phyloP scores from a whole-genome alignment of 2,888 invertebrate genomes.

The Strigamia transsilvanica region DNA sequence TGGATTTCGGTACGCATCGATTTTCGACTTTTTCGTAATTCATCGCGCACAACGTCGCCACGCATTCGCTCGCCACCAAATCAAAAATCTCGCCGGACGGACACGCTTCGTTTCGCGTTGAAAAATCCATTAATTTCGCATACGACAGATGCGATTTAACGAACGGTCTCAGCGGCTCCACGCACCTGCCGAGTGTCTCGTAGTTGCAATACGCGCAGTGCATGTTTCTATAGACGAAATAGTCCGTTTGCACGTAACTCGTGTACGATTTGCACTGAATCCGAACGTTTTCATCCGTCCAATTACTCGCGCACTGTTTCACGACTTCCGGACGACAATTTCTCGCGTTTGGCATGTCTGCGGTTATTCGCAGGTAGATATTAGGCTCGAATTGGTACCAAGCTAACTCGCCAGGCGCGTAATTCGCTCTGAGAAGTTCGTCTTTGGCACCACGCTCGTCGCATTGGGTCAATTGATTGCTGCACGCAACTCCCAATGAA shows the following conservation, averaged over 20 bases:
- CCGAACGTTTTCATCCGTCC: not conserved
- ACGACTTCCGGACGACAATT: not conserved
- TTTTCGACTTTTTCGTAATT: not conserved
- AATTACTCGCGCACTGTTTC: not conserved
- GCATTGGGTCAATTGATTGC: too few species aligned
- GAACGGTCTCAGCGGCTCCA: not conserved
- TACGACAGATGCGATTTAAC: not conserved
- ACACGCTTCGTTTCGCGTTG: not conserved
- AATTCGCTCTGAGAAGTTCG: not conserved
- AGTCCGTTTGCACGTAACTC: not conserved
- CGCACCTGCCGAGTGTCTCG: not conserved
- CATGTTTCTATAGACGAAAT: not conserved
- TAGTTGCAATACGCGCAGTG: not conserved
- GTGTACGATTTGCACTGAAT: not conserved
- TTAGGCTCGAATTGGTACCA: not conserved
- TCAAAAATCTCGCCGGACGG: not conserved
- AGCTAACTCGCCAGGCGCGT: not conserved
- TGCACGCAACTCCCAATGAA: not conserved
- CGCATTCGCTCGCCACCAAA: not conserved
- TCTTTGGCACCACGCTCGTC: not conserved
- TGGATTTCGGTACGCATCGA: not conserved
- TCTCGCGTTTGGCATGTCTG: not conserved
- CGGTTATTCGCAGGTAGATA: not conserved
- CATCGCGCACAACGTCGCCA: not conserved
- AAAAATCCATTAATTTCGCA: constrained; percentile 17